Base-by-base conservation (phyloP, 2,113 vertebrate species). In the Rhagologus leucostigma region DNA sequence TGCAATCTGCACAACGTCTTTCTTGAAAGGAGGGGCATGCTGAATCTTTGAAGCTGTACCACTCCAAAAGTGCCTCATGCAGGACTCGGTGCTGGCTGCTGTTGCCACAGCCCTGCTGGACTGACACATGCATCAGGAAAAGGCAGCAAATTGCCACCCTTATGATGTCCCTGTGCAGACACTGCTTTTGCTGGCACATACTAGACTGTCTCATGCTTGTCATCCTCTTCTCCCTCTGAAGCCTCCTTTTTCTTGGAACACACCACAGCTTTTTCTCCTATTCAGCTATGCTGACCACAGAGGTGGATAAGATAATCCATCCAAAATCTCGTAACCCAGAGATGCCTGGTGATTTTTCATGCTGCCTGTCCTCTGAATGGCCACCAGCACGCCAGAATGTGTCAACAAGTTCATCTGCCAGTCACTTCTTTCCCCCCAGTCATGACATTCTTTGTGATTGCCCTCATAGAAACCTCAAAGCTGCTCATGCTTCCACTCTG, bases 61-160 rank as follows among this genome's bases (percentile, higher is more conserved):
- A 13, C 49, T 90, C 49, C 22, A 0, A 1, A 4, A 67, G 32
- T 3, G 3, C 62, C 49, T 76, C 5, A 0, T 49, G 16, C 21
- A 37, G 46, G 53, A 27, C 56, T 50, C 0, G 0, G 12, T 32
- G 32, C 57, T 80, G 63, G 67, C 70, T 76, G 19, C 16, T 4
- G 10, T 64, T 5, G 0, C 35, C 53, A 10, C 33, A 77, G 55
- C 32, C 32, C 37, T 80, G 35, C 67, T 87, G 60, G 33, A 27
- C 52, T 70, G 0, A 0, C n/a, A 49, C 5, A 24, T n/a, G 24
- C 3, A 3, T 57, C 33, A 23, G 69, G 74, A 71, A 60, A 50
- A 81, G 69, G 50, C 39, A 93, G 26, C 1, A 6, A 46, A 39
- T 62, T 1, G 1, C 42, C 11, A 35, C 47, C 33, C 9, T 56